Evolutionary conservation across 2,113 vertebrate genomes (phyloP).

Genomic region (Galeopterus variegatus): DNA sequence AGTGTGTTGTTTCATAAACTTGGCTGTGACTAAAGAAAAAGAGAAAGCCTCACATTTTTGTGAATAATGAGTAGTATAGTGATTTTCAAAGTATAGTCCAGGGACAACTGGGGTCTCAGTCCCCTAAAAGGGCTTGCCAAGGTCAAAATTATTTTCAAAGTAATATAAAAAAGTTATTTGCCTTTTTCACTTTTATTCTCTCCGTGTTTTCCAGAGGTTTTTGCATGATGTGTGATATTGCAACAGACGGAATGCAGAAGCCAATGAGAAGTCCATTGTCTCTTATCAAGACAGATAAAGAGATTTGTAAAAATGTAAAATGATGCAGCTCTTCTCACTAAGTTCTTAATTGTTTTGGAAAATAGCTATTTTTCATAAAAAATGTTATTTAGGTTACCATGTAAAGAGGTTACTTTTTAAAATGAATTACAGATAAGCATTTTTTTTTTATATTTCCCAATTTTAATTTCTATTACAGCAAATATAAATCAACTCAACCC

Average conservation of each 20-base stretch:
- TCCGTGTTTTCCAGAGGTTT: constrained; percentile 22
- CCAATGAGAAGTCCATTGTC: background rate
- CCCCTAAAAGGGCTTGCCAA: background rate
- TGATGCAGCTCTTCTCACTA: background rate
- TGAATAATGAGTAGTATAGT: background rate
- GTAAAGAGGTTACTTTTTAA: constrained; percentile 25
- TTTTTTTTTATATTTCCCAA: constrained; percentile 34
- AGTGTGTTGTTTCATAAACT: constrained; percentile 58
- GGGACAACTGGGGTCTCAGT: background rate
- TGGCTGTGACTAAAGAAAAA: constrained; percentile 39
- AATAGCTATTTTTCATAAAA: constrained; percentile 60
- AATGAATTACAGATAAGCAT: constrained; percentile 35
- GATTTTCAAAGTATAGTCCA: constrained; percentile 35
- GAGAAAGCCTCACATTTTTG: constrained; percentile 44
- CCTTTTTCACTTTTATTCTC: constrained; percentile 56
- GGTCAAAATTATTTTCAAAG: constrained; percentile 66
- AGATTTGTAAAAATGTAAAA: constrained; percentile 58
- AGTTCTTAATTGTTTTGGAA: constrained; percentile 33
- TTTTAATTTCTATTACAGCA: constrained; percentile 44
- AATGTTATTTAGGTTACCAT: constrained; percentile 41
- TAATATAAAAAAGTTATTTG: constrained; percentile 44
- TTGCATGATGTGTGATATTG: background rate
- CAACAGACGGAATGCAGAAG: constrained; percentile 31
- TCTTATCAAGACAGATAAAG: constrained; percentile 67
- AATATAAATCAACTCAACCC: constrained; percentile 51